These are phyloP conservation scores for Clarias macrocephalus DNA, from an alignment of 2,113 vertebrate genomes.

Conservation along the genomic window DNA sequence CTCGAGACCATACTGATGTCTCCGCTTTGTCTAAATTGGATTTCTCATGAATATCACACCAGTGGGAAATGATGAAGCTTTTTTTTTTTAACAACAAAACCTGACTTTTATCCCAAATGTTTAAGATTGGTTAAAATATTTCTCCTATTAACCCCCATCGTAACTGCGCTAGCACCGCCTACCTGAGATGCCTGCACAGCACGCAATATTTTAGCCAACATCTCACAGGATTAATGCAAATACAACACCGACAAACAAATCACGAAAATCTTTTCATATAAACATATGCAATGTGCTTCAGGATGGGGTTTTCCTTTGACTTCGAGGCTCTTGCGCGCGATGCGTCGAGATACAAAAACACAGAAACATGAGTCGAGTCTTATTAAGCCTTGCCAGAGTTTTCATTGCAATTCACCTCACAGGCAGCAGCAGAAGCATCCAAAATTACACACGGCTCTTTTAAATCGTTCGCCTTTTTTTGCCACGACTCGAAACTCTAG, in stretches of 20 bases:
- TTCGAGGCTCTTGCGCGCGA: too few species aligned
- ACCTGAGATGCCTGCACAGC: too few species aligned
- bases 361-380: neutral
- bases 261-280: neutral
- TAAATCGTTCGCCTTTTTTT: neutral
- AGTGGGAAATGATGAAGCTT: neutral
- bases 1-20: neutral
- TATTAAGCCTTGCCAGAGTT: neutral
- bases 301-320: neutral
- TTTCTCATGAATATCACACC: too few species aligned
- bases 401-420: neutral
- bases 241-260: neutral
- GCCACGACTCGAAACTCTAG: neutral
- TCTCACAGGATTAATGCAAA: neutral
- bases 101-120: neutral
- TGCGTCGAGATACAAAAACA: too few species aligned
- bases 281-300: neutral
- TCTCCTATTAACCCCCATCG: neutral
- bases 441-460: neutral
- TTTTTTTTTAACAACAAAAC: too few species aligned
- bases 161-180: neutral
- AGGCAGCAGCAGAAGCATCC: neutral
- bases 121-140: neutral
- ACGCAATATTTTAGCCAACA: neutral
- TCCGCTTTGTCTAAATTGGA: neutral